Evolutionary conservation across 2,797 vertebrate genomes (phyloP).

Genomic region (Girardinus metallicus): DNA sequence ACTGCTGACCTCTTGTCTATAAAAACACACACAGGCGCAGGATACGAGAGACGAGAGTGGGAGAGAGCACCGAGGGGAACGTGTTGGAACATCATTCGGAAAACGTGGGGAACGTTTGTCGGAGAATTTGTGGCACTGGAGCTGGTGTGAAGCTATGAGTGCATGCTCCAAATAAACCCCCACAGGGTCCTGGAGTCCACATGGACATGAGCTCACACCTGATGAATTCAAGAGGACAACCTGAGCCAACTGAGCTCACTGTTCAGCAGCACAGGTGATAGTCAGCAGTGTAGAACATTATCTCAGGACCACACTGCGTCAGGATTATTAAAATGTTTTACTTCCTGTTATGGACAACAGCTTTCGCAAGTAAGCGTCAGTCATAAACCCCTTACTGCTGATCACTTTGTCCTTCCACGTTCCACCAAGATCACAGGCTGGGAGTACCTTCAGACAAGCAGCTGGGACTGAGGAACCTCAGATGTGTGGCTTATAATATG

Average conservation of each 20-base stretch:
- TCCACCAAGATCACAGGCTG: background rate
- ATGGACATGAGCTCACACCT: conserved; percentile 80
- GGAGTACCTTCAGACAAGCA: background rate
- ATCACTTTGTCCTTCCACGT: background rate
- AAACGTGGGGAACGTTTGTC: conserved; percentile 72
- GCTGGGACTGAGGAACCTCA: background rate
- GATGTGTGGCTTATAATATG: background rate
- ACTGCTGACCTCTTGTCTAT: conserved; percentile 70
- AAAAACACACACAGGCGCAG: conserved; percentile 66
- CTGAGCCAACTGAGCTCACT: conserved; percentile 78
- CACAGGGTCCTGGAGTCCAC: conserved; percentile 30
- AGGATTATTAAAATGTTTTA: conserved; percentile 31
- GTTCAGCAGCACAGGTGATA: conserved; percentile 1
- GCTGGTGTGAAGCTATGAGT: conserved; percentile 33
- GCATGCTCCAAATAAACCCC: conserved; percentile 54
- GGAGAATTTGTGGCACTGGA: conserved; percentile 51
- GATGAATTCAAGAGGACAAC: conserved; percentile 78
- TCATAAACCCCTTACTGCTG: background rate
- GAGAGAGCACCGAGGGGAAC: conserved; percentile 23
- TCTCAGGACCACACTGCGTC: conserved; percentile 4
- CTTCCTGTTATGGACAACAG: conserved; percentile 14
- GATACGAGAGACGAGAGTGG: conserved; percentile 42
- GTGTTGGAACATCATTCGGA: conserved; percentile 72
- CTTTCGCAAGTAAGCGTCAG: background rate
- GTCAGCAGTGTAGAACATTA: conserved; percentile 21